Evolutionary conservation across 2,888 invertebrate species (phyloP).

Genomic region (Coelopa pilipes): DNA sequence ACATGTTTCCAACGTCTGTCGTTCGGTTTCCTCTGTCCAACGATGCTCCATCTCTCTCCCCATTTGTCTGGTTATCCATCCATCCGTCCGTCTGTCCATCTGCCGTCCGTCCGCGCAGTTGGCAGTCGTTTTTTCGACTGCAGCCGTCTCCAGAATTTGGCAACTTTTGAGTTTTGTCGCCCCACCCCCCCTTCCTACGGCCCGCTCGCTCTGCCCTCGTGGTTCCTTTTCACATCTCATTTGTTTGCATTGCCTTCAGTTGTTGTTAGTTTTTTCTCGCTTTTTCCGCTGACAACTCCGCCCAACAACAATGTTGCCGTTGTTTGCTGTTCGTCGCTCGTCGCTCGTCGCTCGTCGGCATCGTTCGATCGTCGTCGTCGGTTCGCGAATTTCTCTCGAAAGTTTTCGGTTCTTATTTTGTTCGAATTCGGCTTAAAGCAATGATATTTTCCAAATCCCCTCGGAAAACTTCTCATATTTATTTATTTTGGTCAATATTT

Average conservation of each 20-base stretch:
- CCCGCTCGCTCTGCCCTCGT: background rate
- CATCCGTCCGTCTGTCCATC: background rate
- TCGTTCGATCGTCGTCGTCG: background rate
- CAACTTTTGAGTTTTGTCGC: no score
- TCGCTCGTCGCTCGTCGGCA: background rate
- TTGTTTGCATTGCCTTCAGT: background rate
- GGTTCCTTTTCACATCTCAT: background rate
- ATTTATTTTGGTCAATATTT: background rate
- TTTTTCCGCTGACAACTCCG: background rate
- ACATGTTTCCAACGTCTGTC: slow-evolving; percentile 28
- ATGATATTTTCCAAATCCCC: slow-evolving; percentile 2
- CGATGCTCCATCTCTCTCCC: background rate
- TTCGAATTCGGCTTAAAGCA: background rate
- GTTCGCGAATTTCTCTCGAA: background rate
- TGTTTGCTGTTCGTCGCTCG: background rate
- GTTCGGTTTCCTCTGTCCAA: slow-evolving; percentile 1
- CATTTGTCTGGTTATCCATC: no score
- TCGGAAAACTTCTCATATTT: background rate
- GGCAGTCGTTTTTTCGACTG: background rate
- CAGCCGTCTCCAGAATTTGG: background rate
- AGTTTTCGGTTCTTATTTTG: background rate
- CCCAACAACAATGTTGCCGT: slow-evolving; percentile 4
- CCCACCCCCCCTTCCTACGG: no score
- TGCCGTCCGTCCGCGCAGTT: no score
- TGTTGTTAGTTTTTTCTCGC: background rate